Base-by-base conservation (phyloP, 92 coral and sea anemone genomes). In the Paramuricea clavata region DNA sequence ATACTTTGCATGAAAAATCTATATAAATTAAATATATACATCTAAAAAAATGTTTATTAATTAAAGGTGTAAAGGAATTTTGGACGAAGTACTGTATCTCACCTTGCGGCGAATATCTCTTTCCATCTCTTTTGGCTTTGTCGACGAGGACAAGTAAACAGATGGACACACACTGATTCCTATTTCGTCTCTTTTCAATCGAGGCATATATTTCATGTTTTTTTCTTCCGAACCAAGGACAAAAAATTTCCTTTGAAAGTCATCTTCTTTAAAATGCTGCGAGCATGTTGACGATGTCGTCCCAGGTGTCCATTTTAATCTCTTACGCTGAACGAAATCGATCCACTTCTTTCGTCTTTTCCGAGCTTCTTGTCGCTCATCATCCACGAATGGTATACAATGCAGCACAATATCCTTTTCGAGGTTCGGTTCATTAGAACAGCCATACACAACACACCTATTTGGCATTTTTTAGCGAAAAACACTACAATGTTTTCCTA, bases 401-500 rank as follows among this genome's bases (percentile, higher is more conserved):
- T 65, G 72, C 1, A 65, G 72, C 34, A 33, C 7, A 26, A 65
- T 65, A 5, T n/a, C 72, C 34, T 65, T 25, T 8, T 33, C 34
- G 33, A 33, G 11, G 41, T 26, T 33, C 17, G 72, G 34, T 26
- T 26, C 34, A 33, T 65, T 65, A 7, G 72, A 65, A 65, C 72
- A 65, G 2, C 72, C 72, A 65, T 2, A n/a, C 2, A 65, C 72
- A 5, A 65, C 72, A 26, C 72, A 65, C 16, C 72, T 65, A 2
- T 65, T 8, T 26, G 72, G 72, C 72, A 65, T 65, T 65, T 10
- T 65, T 39, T 42, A 42, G 49, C 49, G 49, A 42, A 42, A 42
- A 42, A 42, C 12, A 12, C 49, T 5, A 42, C 49, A 42, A 42
- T 12, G 49, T n/a, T 42, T 42, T 42, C 12, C 49, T 6, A 12